Base-by-base conservation (phyloP, 1,140 invertebrate species). In the Panagrolaimus sp. region DNA sequence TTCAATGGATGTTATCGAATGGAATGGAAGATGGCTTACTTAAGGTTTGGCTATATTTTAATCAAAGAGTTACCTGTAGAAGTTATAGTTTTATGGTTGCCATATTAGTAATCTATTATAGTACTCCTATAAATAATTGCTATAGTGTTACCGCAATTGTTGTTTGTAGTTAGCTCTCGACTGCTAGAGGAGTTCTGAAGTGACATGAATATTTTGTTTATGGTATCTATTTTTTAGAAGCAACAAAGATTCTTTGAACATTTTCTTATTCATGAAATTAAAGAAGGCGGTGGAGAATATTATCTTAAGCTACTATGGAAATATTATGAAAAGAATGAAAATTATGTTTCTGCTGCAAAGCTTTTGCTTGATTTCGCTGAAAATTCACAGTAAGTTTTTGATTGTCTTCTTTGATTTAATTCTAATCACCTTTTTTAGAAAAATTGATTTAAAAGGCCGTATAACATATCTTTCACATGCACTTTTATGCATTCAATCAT, bases 301-400 rank as follows among this genome's bases (percentile, higher is more conserved):
- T 5, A 87, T 16, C 51, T 91, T 51, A 92, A 96, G 83, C 85
- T 97, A 64, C 85, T 96, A 13, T 96, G 93, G 93, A 92, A 93
- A 83, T 93, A 91, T 83, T 93, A 96, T 79, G 93, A 96, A 82
- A 90, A 90, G 78, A 91, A 89, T 78, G 89, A 90, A 43, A 92
- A 96, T 83, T 93, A 93, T 83, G 87, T 89, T 9, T 90, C 90
- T 7, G 93, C 93, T n/a, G 92, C 94, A 2, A 89, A 90, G 77
- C 92, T 96, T 68, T 85, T 96, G 0, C 89, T 91, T 67, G 89
- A 89, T 72, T 85, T 96, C 57, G 91, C 93, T 14, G 91, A 90
- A 44, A 89, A 89, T 81, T 88, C 89, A 46, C 88, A 89, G 89
- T 91, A 85, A 82, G 84, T 72, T 70, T 42, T 72, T 73, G n/a